Percentiles rank a stretch among this genome's conserved stretches.
Evolutionary conservation across 2,888 invertebrate species (phyloP).

Genomic region (Cordilura impudica): DNA sequence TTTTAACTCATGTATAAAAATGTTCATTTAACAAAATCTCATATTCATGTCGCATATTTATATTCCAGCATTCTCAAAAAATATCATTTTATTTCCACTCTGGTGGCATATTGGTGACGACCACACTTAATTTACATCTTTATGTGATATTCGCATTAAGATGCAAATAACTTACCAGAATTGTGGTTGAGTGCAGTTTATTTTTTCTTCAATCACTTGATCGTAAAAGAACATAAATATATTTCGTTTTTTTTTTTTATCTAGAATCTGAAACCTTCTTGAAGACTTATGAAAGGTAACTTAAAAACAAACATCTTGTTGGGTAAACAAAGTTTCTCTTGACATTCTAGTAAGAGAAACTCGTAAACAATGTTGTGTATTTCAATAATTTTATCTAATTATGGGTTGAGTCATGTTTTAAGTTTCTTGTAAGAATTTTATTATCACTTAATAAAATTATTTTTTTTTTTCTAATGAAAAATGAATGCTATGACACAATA

Average conservation of each 20-base stretch:
- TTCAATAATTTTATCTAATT: conserved; percentile 39
- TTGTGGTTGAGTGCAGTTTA: conserved; percentile 20
- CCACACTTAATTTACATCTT: conserved; percentile 32
- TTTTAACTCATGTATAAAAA: too few species aligned
- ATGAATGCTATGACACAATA: conserved; percentile 21
- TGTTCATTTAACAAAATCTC: too few species aligned
- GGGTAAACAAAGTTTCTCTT: neutral
- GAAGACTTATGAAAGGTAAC: conserved; percentile 14
- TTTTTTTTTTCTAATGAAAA: neutral
- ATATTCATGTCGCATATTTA: neutral
- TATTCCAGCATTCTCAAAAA: neutral
- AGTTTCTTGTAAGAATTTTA: neutral
- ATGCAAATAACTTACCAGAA: conserved; percentile 39
- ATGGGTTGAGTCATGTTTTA: conserved; percentile 32
- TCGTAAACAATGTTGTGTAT: conserved; percentile 18
- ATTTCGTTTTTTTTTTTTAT: neutral
- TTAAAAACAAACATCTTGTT: neutral
- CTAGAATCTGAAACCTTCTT: conserved; percentile 35
- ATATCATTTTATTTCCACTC: conserved; percentile 20
- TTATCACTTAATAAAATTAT: neutral
- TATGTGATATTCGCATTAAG: conserved; percentile 28
- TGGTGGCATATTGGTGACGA: conserved; percentile 8
- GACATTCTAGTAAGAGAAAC: neutral
- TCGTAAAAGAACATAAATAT: conserved; percentile 43
- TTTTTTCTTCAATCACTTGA: conserved; percentile 17